Base-by-base conservation (phyloP, 2,113 vertebrate species). In the Maccullochella peelii region DNA sequence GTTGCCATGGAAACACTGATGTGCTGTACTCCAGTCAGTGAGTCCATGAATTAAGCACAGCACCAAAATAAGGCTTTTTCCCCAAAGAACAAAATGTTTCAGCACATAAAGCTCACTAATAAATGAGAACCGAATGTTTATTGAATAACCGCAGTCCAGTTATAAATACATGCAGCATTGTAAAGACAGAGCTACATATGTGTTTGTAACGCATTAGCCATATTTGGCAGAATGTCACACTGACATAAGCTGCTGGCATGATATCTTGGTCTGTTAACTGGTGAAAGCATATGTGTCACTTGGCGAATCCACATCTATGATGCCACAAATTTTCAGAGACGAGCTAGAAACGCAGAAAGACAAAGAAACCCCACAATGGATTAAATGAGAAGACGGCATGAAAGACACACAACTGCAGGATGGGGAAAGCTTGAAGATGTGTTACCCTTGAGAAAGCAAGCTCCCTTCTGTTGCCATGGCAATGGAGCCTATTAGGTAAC, bases 381-480 rank as follows among this genome's bases (percentile, higher is more conserved):
- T 79, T 27, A 75, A 58, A 86, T 77, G 76, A 78, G 66, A 80
- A 78, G 42, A 86, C 52, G 55, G 79, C 72, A 86, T 82, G 75
- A 84, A 80, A 92, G 80, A 72, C 90, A 90, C 88, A 79, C 86
- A 76, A 76, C 77, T 68, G 86, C 80, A 80, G 70, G 69, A 86
- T 38, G 50, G 81, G 76, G 75, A 91, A 78, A 80, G 91, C 91
- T 89, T 72, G 86, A 91, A 86, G 93, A 93, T 91, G 92, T 90
- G 92, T 92, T 95, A 90, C 91, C 94, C 93, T 94, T 94, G 90
- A 95, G 93, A 94, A 94, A 91, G 92, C 92, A 93, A 93, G 92
- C 94, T 91, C 86, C 77, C 92, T 93, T 93, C 87, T 94, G 95
- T 96, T 95, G 93, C 93, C 90, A 92, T 92, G 93, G 93, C 65